Percentiles rank a stretch among this genome's conserved stretches.
phyloP scores from a whole-genome alignment of 1,140 invertebrate species.

The Amyelois transitella region DNA sequence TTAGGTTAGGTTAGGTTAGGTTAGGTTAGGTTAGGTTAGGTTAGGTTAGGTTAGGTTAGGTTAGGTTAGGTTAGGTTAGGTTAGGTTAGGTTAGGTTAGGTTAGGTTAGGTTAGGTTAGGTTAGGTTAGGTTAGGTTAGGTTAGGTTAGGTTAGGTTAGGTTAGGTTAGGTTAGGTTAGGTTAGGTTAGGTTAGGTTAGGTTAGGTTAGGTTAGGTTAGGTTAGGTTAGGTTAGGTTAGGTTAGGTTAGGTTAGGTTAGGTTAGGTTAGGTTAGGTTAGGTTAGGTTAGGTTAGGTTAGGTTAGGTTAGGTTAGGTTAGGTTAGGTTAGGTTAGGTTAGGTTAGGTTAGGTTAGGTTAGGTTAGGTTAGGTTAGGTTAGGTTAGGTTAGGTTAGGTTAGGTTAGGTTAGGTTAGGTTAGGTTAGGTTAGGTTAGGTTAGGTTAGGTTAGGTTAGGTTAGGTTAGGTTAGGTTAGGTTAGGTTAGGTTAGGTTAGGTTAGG shows the following conservation, averaged over 20 bases:
- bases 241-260: conserved; percentile 22
- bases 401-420: conserved; percentile 2
- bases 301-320: conserved; percentile 29
- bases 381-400: background rate
- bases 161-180: conserved; percentile 15
- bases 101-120: conserved; percentile 16
- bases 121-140: conserved; percentile 22
- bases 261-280: conserved; percentile 23
- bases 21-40: conserved; percentile 1
- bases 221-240: conserved; percentile 17
- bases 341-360: conserved; percentile 28
- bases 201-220: conserved; percentile 15
- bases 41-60: conserved; percentile 21
- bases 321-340: conserved; percentile 27
- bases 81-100: conserved; percentile 35
- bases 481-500: conserved; percentile 4
- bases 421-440: background rate
- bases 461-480: conserved; percentile 11
- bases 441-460: background rate
- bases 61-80: conserved; percentile 39
- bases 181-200: conserved; percentile 18
- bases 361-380: conserved; percentile 14
- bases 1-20: too few relatives aligned
- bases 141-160: conserved; percentile 6
- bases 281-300: conserved; percentile 24